These are phyloP conservation scores for Ispidina picta DNA, from an alignment of 2,797 vertebrate species.

Conservation along the genomic window DNA sequence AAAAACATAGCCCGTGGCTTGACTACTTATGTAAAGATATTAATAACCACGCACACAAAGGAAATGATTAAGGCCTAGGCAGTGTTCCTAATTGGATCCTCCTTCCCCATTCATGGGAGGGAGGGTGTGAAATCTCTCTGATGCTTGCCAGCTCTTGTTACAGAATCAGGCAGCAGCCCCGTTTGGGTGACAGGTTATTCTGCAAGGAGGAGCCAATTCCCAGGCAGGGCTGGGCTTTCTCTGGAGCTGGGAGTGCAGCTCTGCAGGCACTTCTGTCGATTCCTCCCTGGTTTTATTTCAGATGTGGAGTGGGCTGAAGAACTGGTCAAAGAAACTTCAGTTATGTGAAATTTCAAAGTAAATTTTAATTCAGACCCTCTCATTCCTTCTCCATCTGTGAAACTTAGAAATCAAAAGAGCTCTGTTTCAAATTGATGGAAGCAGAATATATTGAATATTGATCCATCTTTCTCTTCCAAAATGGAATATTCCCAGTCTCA, in stretches of 20 bases:
- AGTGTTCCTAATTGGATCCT: slow-evolving; percentile 21
- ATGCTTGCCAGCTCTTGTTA: background rate
- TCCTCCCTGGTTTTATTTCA: background rate
- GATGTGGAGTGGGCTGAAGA: background rate
- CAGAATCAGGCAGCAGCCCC: background rate
- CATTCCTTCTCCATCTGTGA: background rate
- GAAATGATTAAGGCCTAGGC: slow-evolving; percentile 14
- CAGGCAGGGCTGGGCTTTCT: background rate
- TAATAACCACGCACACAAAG: slow-evolving; percentile 42
- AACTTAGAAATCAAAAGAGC: background rate
- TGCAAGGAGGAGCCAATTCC: background rate
- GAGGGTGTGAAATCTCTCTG: slow-evolving; percentile 38
- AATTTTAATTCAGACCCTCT: background rate
- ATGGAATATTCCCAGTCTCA: background rate
- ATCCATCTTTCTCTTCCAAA: background rate
- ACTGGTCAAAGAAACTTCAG: background rate
- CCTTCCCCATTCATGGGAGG: slow-evolving; percentile 30
- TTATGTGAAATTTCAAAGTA: background rate
- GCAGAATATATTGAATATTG: background rate
- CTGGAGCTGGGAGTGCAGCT: background rate
- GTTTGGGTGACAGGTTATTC: background rate
- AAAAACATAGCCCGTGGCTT: slow-evolving; percentile 36
- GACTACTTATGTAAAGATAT: slow-evolving; percentile 1
- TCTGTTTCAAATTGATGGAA: background rate
- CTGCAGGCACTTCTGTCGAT: background rate